Base-by-base conservation (phyloP, 2,888 invertebrate species). In the Exephanes ischioxanthus region DNA sequence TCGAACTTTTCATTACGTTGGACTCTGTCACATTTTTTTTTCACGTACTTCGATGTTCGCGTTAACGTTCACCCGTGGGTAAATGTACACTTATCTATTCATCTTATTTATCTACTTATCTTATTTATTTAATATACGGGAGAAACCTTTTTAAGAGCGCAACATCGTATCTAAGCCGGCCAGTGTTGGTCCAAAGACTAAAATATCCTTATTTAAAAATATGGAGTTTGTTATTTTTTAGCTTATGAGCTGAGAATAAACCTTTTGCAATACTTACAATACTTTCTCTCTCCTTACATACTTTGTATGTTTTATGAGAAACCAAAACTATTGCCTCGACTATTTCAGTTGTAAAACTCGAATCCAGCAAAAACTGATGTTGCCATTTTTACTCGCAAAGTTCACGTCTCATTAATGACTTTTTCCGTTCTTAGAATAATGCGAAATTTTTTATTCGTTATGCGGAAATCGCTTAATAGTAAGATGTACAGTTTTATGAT, bases 21-120 rank as follows among this genome's bases (percentile, higher is more conserved):
- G n/a, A 48, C 1, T 66, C 22, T 45, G n/a, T 37, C 66, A 9
- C 26, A 41, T 22, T 66, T 53, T 78, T 53, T 71, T 14, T 58
- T n/a, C 19, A 66, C 14, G 48, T 0, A 16, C 45, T 4, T 30
- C 26, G 14, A 53, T 78, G 53, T 14, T n/a, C 26, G 19, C 9
- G 55, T 51, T 48, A 4, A 33, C 58, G 30, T 48, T 16, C 16
- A 51, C 4, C 3, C 1, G 2, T 37, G 7, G 66, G 22, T 33
- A n/a, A 16, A 22, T 22, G 33, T 37, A 16, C 26, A 7, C 11
- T 55, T 55, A 51, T 41, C 19, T 19, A 19, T 55, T n/a, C 3
- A 55, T n/a, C 6, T 55, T 7, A 19, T n/a, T 55, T 55, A 33
- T 53, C 19, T 6, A 19, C 16, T n/a, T 16, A 53, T 6, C 6